phyloP scores from a whole-genome alignment of 2,888 invertebrate genomes.

The Sphaeridia pumilis region DNA sequence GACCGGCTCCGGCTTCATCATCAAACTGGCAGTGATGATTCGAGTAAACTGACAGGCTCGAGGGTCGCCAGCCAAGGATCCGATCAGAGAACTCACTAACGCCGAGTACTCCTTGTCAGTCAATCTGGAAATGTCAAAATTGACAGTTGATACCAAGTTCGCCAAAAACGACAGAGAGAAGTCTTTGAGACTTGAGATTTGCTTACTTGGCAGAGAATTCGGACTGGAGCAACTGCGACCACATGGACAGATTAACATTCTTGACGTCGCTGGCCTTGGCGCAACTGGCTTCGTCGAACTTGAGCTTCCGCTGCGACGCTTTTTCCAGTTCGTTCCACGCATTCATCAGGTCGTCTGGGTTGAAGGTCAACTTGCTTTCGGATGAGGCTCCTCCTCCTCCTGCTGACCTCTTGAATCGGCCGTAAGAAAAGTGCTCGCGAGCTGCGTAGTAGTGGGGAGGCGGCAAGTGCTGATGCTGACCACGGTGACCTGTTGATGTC shows the following conservation, averaged over 20 bases:
- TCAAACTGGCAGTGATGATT: slow-evolving; percentile 4
- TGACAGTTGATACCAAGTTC: neutral
- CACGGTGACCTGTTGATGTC: too few species aligned
- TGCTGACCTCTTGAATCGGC: too few species aligned
- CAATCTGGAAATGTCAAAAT: slow-evolving; percentile 5
- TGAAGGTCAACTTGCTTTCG: too few species aligned
- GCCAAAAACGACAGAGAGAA: neutral
- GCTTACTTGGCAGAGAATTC: slow-evolving; percentile 9
- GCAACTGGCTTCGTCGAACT: slow-evolving; percentile 18
- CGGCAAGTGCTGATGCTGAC: too few species aligned
- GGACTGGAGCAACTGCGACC: slow-evolving; percentile 7
- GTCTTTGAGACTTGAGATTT: neutral
- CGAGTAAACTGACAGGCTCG: slow-evolving; percentile 24
- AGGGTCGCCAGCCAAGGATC: slow-evolving; percentile 23
- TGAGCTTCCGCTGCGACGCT: slow-evolving; percentile 8
- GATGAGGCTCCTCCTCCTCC: too few species aligned
- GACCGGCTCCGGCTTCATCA: neutral
- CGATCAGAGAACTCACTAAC: slow-evolving; percentile 27
- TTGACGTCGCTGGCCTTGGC: slow-evolving; percentile 7
- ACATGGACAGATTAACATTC: slow-evolving; percentile 1
- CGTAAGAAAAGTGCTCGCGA: too few species aligned
- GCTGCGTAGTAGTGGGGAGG: too few species aligned
- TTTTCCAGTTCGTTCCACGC: slow-evolving; percentile 18
- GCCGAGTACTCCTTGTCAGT: slow-evolving; percentile 15
- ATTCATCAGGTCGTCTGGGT: slow-evolving; percentile 11